phyloP scores from a whole-genome alignment of 2,797 vertebrate species.

The Paguma larvata region DNA sequence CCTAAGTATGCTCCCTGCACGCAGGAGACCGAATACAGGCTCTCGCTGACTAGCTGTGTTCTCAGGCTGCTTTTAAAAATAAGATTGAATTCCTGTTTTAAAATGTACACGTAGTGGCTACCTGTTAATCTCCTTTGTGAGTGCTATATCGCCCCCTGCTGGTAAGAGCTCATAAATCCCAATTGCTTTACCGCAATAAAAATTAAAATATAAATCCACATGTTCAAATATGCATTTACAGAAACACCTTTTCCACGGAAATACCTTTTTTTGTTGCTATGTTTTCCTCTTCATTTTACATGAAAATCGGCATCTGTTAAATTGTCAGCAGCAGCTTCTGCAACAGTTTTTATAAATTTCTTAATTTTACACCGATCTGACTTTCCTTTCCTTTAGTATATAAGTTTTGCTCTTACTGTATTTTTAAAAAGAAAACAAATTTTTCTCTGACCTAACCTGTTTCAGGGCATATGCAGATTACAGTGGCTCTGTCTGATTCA shows the following conservation, averaged over 20 bases:
- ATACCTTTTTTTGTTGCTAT: background rate
- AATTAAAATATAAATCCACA: background rate
- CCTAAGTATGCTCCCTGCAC: background rate
- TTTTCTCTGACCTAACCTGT: background rate
- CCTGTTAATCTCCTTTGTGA: conserved; percentile 56
- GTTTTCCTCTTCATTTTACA: background rate
- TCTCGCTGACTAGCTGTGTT: background rate
- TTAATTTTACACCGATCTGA: background rate
- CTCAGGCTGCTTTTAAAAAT: conserved; percentile 28
- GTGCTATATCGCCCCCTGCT: conserved; percentile 81
- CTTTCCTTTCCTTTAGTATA: background rate
- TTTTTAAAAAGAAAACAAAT: conserved; percentile 18
- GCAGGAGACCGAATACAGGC: background rate
- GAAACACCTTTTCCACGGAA: background rate
- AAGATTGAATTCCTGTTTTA: conserved; percentile 57
- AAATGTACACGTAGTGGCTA: background rate
- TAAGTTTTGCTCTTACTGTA: conserved; percentile 17
- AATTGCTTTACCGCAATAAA: background rate
- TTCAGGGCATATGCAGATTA: background rate
- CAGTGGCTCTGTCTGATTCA: background rate
- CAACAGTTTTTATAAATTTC: background rate
- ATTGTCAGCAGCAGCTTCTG: background rate
- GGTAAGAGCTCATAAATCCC: conserved; percentile 68
- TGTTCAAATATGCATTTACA: background rate
- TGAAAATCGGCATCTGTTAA: conserved; percentile 1